These are phyloP conservation scores for Spatulosminthurus flaviceps DNA, from an alignment of 2,888 invertebrate species.

Conservation along the genomic window DNA sequence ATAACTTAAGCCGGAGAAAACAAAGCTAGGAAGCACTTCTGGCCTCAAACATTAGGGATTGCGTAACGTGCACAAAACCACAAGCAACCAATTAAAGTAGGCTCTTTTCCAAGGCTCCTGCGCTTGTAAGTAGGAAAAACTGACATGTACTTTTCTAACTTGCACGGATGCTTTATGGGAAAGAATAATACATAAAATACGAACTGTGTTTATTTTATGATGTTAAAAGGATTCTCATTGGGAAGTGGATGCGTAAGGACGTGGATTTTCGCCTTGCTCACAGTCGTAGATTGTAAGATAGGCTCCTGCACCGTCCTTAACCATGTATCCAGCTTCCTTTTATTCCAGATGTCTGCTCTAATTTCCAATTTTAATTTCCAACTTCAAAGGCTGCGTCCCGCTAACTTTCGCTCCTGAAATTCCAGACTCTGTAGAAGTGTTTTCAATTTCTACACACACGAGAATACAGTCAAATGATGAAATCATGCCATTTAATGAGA, in stretches of 20 bases:
- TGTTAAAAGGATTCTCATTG: background rate
- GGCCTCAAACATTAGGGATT: too few species aligned
- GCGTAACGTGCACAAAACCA: too few species aligned
- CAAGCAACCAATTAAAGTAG: background rate
- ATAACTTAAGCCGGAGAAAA: too few species aligned
- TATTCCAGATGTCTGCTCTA: background rate
- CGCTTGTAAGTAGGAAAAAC: background rate
- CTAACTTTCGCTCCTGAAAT: too few species aligned
- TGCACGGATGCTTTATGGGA: background rate
- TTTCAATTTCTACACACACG: too few species aligned
- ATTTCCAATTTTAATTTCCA: conserved; percentile 4
- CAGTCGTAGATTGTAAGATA: too few species aligned
- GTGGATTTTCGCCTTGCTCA: too few species aligned
- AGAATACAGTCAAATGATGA: too few species aligned
- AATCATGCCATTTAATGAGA: too few species aligned
- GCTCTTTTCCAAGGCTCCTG: background rate
- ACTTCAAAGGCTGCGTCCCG: background rate
- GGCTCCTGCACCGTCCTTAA: too few species aligned
- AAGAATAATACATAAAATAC: background rate
- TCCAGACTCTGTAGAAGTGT: too few species aligned
- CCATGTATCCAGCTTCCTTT: background rate
- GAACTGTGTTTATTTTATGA: conserved; percentile 1
- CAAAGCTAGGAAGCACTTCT: too few species aligned
- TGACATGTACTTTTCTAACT: background rate
- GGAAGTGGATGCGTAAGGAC: background rate